A percentile compares a stretch with the other conserved stretches of the same genome.
Conservation (phyloP, 2,113 vertebrate genomes). For the Chloroceryle aenea region DNA sequence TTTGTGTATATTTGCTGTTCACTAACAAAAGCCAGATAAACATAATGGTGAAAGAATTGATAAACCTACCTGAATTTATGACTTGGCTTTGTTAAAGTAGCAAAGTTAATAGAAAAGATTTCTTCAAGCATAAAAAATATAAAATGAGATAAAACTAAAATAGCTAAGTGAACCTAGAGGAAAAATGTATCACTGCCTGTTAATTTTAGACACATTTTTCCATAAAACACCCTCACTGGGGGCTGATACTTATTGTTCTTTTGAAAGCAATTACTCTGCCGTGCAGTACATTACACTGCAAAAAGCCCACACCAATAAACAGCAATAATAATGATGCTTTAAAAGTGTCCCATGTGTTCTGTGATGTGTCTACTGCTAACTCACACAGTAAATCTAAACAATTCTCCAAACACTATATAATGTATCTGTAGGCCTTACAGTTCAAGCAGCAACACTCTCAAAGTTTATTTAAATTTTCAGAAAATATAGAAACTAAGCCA, state of each 20-base stretch:
- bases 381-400: conserved; percentile 42
- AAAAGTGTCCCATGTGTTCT: conserved; percentile 39
- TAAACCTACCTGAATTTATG: conserved; percentile 28
- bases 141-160: conserved; percentile 9
- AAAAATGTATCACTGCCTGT: conserved; percentile 35
- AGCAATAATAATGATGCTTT: conserved; percentile 53
- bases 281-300: conserved; percentile 5
- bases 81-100: neutral
- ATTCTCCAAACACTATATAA: conserved; percentile 22
- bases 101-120: conserved; percentile 12
- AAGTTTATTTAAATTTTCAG: neutral
- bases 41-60: neutral
- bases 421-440: neutral
- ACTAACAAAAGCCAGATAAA: neutral
- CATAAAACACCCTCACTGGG: neutral
- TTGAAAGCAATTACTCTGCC: conserved; percentile 44
- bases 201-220: conserved; percentile 48
- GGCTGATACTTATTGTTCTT: conserved; percentile 37
- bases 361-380: conserved; percentile 34
- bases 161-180: neutral
- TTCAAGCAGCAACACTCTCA: neutral
- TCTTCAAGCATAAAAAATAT: conserved; percentile 31
- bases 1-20: conserved; percentile 5
- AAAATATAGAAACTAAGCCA: neutral
- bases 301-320: conserved; percentile 43